These are phyloP conservation scores for Ceyx erithaca DNA, from an alignment of 2,797 vertebrate species.

Conservation along the genomic window DNA sequence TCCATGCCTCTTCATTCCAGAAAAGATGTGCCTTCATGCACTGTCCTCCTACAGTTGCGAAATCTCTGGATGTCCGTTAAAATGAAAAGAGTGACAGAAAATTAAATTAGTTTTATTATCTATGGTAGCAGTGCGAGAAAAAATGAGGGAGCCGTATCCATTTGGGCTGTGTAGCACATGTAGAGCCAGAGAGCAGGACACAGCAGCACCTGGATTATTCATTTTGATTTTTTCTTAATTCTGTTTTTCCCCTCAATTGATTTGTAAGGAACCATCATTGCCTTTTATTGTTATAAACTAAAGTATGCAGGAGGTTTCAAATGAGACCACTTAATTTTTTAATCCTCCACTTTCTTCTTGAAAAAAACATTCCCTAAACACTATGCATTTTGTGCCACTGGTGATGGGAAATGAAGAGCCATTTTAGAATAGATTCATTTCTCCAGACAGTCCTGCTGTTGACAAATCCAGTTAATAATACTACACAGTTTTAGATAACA, in stretches of 20 bases:
- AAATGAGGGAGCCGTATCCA: neutral
- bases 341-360: neutral
- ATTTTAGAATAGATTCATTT: neutral
- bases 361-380: neutral
- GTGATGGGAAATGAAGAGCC: constrained; percentile 5
- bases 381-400: neutral
- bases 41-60: neutral
- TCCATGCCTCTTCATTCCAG: neutral
- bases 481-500: neutral
- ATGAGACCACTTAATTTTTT: constrained; percentile 20
- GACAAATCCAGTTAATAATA: constrained; percentile 18
- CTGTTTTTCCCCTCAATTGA: neutral
- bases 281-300: constrained; percentile 14
- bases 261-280: constrained; percentile 1
- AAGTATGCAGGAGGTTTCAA: constrained; percentile 20
- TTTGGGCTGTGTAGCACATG: neutral
- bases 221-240: neutral
- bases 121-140: neutral
- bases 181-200: neutral
- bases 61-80: constrained; percentile 1
- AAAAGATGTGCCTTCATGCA: neutral
- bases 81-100: constrained; percentile 8
- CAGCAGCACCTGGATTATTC: neutral
- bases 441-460: constrained; percentile 8
- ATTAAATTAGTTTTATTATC: neutral